Percentiles rank a stretch among this genome's conserved stretches.
These are phyloP conservation scores for Suncus etruscus DNA, from an alignment of 2,113 vertebrate species.

Conservation along the genomic window DNA sequence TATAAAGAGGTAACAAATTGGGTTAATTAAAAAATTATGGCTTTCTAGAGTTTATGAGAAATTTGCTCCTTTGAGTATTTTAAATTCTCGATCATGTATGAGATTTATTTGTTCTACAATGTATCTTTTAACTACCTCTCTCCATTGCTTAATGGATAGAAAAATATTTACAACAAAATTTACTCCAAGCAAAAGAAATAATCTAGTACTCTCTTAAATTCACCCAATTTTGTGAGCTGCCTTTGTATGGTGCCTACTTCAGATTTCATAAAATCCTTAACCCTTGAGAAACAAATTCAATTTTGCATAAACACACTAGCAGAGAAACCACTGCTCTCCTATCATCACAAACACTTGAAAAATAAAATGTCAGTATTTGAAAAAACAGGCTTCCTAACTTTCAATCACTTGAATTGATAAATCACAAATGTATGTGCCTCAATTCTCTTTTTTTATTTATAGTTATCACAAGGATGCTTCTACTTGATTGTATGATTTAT, in stretches of 20 bases:
- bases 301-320: not conserved
- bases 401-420: conserved; percentile 21
- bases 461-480: conserved; percentile 1
- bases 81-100: not conserved
- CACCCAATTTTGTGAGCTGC: not conserved
- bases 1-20: not conserved
- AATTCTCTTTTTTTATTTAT: conserved; percentile 17
- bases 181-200: not conserved
- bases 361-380: conserved; percentile 9
- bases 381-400: conserved; percentile 17
- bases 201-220: not conserved
- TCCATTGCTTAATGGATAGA: not conserved
- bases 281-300: not conserved
- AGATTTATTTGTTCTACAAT: not conserved
- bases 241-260: not conserved
- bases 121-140: not conserved
- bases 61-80: not conserved
- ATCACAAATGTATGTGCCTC: conserved; percentile 32
- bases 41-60: not conserved
- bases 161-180: not conserved
- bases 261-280: conserved; percentile 8
- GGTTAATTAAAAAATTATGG: not conserved
- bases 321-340: not conserved
- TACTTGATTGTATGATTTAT: not conserved
- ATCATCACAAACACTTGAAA: not conserved